These are phyloP conservation scores for Eubasilissa splendida DNA, from an alignment of 2,888 invertebrate genomes.

Conservation along the genomic window DNA sequence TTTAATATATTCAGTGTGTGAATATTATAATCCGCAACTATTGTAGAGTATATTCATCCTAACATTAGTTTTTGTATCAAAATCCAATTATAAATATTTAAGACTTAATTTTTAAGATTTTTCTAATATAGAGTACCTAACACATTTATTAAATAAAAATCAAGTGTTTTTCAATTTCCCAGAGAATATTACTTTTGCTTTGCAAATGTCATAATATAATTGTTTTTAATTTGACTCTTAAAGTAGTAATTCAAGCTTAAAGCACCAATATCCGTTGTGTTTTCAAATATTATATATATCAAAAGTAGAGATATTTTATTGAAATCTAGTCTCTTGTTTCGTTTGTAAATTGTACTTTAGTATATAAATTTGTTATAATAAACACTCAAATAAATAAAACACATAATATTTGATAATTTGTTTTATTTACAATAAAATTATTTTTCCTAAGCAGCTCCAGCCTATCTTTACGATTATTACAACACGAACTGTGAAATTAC, in stretches of 20 bases:
- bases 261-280: no score
- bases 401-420: background rate
- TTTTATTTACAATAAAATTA: slow-evolving; percentile 33
- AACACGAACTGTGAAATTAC: no score
- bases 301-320: background rate
- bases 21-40: background rate
- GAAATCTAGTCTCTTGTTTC: background rate
- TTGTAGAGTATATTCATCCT: slow-evolving; percentile 10
- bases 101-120: slow-evolving; percentile 3
- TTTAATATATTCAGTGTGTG: no score
- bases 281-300: background rate
- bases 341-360: slow-evolving; percentile 30
- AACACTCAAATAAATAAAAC: slow-evolving; percentile 12
- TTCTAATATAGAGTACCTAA: background rate
- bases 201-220: no score
- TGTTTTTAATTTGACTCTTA: no score
- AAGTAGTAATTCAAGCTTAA: no score
- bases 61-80: slow-evolving; percentile 24
- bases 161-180: no score
- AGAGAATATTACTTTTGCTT: no score
- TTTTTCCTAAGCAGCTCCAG: slow-evolving; percentile 5
- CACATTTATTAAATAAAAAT: no score
- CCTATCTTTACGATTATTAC: no score
- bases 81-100: background rate
- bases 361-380: slow-evolving; percentile 16